Conservation (phyloP, 2,113 vertebrate genomes). For the Erpornis zantholeuca region DNA sequence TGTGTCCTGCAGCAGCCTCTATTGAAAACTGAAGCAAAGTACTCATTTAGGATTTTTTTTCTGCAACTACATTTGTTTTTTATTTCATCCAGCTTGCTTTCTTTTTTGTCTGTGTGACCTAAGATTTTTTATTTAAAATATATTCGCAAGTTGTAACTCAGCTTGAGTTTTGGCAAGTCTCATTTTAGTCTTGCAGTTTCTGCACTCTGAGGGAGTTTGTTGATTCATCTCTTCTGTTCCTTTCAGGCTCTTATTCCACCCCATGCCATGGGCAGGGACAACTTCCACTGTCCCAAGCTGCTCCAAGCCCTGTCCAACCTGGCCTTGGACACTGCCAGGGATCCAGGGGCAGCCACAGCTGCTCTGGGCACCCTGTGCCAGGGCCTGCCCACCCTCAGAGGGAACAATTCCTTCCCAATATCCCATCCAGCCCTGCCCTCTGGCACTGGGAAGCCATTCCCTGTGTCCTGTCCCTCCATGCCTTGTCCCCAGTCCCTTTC, state of each 20-base stretch:
- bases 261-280: neutral
- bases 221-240: neutral
- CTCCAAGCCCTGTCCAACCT: neutral
- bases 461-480: neutral
- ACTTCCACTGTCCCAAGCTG: accelerated
- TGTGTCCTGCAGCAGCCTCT: constrained; percentile 10
- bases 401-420: accelerated
- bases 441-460: neutral
- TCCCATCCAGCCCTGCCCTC: accelerated
- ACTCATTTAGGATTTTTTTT: neutral
- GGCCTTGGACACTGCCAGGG: neutral
- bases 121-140: neutral
- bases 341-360: neutral
- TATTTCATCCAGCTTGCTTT: neutral
- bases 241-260: neutral
- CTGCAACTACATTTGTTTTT: neutral
- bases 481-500: neutral
- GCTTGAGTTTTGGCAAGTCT: neutral
- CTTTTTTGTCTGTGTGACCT: neutral
- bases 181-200: neutral
- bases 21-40: neutral
- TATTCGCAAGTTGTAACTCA: neutral
- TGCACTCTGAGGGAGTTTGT: neutral
- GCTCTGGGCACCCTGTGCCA: neutral
- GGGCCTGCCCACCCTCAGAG: accelerated